Conservation (phyloP, 2,797 vertebrate species). For the Masticophis lateralis region DNA sequence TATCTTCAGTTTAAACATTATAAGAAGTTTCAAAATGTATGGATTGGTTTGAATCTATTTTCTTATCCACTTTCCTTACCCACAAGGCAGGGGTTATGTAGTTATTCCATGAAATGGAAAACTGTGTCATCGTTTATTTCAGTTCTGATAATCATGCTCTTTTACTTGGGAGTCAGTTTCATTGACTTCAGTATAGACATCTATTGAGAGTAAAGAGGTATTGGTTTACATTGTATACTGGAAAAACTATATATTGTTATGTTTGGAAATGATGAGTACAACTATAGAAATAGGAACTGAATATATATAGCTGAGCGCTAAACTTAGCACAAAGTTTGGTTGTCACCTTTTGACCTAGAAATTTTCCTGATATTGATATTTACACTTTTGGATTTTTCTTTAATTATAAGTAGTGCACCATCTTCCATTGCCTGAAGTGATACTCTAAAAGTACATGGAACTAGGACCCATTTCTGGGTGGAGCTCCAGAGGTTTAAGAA, state of each 20-base stretch:
- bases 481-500: too few species aligned
- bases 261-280: not conserved
- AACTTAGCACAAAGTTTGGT: not conserved
- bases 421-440: too few species aligned
- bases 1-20: not conserved
- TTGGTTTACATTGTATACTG: not conserved
- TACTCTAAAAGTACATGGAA: too few species aligned
- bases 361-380: too few species aligned
- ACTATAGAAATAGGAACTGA: too few species aligned
- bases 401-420: too few species aligned
- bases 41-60: not conserved
- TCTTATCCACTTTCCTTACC: not conserved
- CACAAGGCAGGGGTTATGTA: not conserved
- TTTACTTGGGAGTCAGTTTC: not conserved
- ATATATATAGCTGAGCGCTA: not conserved
- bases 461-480: too few species aligned
- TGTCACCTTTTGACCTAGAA: not conserved
- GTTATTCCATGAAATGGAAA: not conserved
- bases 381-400: too few species aligned
- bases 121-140: not conserved
- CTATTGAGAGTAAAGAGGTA: not conserved
- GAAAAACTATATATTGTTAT: not conserved
- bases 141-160: not conserved
- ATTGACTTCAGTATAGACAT: not conserved
- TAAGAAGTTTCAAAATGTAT: not conserved